Base-by-base conservation (phyloP, 2,797 vertebrate genomes). In the Heteromormyrus szaboi region DNA sequence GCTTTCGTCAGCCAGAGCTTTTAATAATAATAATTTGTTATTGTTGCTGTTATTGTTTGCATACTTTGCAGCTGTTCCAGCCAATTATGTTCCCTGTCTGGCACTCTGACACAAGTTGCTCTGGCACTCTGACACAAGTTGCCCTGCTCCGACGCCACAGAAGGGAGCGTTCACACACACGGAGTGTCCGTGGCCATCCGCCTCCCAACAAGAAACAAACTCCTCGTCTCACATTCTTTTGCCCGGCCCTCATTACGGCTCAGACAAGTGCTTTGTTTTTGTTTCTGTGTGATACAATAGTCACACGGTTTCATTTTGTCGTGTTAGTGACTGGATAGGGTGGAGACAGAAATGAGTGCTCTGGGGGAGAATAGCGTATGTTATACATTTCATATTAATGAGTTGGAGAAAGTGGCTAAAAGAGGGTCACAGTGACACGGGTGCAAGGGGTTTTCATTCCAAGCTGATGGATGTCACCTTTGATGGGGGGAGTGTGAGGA, bases 381-480 rank as follows among this genome's bases (percentile, higher is more conserved):
- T 85, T 14, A 44, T 76, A 46, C 46, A 33, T 68, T 86, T 89
- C 54, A 53, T 46, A 62, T 84, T 84, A 87, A 87, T 87, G 89
- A 68, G 89, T 9, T 54, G 25, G 76, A 65, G 89, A 65, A 46
- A 65, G 89, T 25, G 76, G 72, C 41, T 41, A 2, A 9, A 62
- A 56, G 65, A 88, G 87, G 81, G 90, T 93, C 92, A 93, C 90
- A 84, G 72, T 68, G 91, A 92, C 90, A 87, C 46, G 11, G 59
- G 88, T 90, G 87, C 88, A 53, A 89, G 92, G 90, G 90, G 91
- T 93, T 93, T 41, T 50, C 81, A 90, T 90, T 91, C 91, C 93
- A 93, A 95, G 92, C 93, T 93, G 91, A 92, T 89, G 22, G 90
- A 92, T 92, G 92, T 95, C 92, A 92, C 94, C 91, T 95, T 93